Conservation (phyloP, 2,113 vertebrate species). For the Eptesicus fuscus region DNA sequence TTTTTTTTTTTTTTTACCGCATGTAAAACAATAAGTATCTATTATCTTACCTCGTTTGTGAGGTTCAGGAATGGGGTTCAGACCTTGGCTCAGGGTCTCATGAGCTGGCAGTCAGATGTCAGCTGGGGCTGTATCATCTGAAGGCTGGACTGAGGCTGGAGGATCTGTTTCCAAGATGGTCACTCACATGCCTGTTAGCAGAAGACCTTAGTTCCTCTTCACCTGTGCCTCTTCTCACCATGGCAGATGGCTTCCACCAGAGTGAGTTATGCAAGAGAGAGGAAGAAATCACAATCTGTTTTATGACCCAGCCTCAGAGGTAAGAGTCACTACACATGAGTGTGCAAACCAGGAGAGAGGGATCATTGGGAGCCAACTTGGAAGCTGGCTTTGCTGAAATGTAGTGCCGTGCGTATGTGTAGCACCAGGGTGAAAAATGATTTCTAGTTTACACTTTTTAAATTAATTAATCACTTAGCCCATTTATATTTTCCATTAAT, state of each 20-base stretch:
- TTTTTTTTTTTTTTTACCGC: background rate
- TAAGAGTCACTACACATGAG: fast-evolving
- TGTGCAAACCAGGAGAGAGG: background rate
- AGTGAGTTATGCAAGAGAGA: background rate
- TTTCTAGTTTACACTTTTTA: background rate
- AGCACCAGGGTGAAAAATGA: background rate
- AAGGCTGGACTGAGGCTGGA: background rate
- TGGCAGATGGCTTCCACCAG: background rate
- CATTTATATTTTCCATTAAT: background rate
- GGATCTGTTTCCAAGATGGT: background rate
- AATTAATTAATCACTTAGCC: background rate
- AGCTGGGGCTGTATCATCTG: background rate
- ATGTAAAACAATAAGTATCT: background rate
- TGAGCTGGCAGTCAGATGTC: background rate
- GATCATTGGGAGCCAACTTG: background rate
- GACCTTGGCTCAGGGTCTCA: background rate
- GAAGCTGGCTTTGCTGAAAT: background rate
- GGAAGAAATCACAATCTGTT: background rate
- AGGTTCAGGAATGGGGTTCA: background rate
- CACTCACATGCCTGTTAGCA: background rate
- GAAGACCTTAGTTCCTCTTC: background rate
- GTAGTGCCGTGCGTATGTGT: background rate
- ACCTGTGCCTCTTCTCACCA: background rate
- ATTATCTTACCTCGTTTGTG: background rate
- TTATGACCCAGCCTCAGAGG: background rate